A percentile compares a stretch with the other conserved stretches of the same genome.
phyloP scores from a whole-genome alignment of 2,797 vertebrate species.

The Glossophaga mutica region DNA sequence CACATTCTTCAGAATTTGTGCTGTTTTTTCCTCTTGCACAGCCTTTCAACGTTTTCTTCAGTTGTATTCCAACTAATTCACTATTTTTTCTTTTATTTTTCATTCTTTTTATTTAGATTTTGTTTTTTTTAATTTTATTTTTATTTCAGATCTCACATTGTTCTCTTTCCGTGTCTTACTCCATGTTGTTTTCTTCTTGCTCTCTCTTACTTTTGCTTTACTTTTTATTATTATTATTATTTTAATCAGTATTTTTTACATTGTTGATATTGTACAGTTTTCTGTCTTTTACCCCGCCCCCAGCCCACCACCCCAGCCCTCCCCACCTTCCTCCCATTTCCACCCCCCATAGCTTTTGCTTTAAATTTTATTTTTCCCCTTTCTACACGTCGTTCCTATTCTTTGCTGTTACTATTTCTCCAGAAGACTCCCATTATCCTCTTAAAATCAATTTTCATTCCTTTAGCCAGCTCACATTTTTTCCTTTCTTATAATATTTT shows the following conservation, averaged over 20 bases:
- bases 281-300: too few species aligned
- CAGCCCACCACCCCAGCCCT: too few species aligned
- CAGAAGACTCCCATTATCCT: background rate
- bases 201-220: background rate
- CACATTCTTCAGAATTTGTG: background rate
- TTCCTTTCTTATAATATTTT: too few species aligned
- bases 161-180: background rate
- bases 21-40: background rate
- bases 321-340: too few species aligned
- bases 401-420: background rate
- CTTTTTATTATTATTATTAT: too few species aligned
- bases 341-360: too few species aligned
- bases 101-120: background rate
- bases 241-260: too few species aligned
- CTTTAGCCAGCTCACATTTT: too few species aligned
- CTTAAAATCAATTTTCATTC: too few species aligned
- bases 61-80: background rate
- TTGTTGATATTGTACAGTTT: too few species aligned
- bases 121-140: background rate
- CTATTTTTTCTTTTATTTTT: background rate
- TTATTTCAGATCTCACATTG: background rate
- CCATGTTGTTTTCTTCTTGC: background rate
- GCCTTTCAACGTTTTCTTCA: background rate
- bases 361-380: background rate
- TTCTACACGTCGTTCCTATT: background rate